phyloP scores from a whole-genome alignment of 2,113 vertebrate genomes.

The Fukomys damarensis region DNA sequence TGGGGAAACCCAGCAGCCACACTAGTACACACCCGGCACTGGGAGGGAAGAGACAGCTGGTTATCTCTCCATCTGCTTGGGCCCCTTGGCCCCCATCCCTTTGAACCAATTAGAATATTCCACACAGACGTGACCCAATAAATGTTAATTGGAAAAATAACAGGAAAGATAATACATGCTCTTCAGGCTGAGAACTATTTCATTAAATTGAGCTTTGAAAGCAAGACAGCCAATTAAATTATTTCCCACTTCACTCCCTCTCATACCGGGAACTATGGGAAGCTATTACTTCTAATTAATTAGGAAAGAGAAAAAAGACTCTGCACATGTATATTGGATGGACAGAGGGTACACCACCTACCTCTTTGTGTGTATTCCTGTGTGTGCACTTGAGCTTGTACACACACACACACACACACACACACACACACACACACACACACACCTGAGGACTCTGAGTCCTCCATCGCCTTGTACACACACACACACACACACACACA shows the following conservation, averaged over 20 bases:
- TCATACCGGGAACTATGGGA: conserved; percentile 35
- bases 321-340: background rate
- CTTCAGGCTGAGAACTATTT: conserved; percentile 67
- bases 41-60: background rate
- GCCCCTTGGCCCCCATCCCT: background rate
- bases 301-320: conserved; percentile 49
- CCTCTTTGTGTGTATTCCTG: no score
- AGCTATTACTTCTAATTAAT: conserved; percentile 74
- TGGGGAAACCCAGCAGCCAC: background rate
- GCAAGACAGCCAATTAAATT: conserved; percentile 75
- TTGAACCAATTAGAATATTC: conserved; percentile 52
- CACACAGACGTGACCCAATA: conserved; percentile 54
- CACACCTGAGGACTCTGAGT: no score
- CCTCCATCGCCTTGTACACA: rapidly evolving
- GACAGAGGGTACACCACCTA: background rate
- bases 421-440: no score
- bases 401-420: no score
- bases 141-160: conserved; percentile 77
- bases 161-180: conserved; percentile 65
- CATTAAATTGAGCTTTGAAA: conserved; percentile 73
- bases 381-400: rapidly evolving
- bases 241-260: conserved; percentile 68
- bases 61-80: conserved; percentile 25
- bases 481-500: no score
- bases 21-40: rapidly evolving